Evolutionary conservation across 2,888 invertebrate genomes (phyloP).

Genomic region (Deilephila porcellus): DNA sequence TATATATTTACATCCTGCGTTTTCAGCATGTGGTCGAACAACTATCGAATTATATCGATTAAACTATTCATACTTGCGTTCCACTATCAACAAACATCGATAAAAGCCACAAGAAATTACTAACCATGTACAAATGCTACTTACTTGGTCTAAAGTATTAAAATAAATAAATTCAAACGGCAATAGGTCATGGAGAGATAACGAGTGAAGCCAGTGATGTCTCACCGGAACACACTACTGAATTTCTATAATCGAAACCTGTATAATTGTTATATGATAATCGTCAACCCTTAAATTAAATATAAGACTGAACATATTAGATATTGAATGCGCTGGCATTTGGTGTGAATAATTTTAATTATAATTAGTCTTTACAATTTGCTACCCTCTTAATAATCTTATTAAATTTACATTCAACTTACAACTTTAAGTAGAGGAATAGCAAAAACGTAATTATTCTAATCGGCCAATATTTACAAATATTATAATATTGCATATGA

Average conservation of each 20-base stretch:
- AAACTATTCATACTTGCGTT: background rate
- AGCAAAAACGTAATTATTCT: background rate
- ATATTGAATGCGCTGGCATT: constrained; percentile 44
- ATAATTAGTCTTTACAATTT: background rate
- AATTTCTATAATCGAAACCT: constrained; percentile 21
- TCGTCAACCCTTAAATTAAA: constrained; percentile 46
- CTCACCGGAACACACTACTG: constrained; percentile 10
- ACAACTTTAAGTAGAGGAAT: background rate
- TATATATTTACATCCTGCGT: background rate
- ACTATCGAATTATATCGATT: constrained; percentile 5
- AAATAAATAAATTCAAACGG: constrained; percentile 23
- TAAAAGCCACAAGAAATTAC: constrained; percentile 10
- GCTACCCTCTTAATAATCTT: background rate
- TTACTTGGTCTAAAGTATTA: constrained; percentile 18
- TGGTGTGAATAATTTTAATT: constrained; percentile 9
- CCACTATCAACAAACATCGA: constrained; percentile 16
- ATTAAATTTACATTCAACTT: constrained; percentile 1
- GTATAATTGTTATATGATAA: constrained; percentile 37
- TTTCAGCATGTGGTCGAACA: background rate
- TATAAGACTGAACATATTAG: constrained; percentile 41
- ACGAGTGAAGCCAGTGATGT: constrained; percentile 8
- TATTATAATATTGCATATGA: background rate
- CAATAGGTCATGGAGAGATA: constrained; percentile 25
- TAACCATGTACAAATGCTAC: constrained; percentile 24
- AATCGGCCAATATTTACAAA: constrained; percentile 5